phyloP scores from a whole-genome alignment of 1,140 invertebrate species.

The Hyles euphorbiae region DNA sequence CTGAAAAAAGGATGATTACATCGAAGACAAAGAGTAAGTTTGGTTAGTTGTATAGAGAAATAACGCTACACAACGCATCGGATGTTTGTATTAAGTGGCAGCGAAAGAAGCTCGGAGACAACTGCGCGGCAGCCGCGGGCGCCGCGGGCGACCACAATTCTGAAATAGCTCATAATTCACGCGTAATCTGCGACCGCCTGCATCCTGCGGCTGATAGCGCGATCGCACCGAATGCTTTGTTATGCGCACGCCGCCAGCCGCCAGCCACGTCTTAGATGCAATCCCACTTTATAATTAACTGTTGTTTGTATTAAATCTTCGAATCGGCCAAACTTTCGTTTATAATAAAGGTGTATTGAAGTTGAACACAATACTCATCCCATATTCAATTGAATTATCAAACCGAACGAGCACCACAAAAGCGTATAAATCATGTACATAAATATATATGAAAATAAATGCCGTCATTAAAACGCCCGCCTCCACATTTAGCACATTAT shows the following conservation, averaged over 20 bases:
- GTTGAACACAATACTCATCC: too few relatives aligned
- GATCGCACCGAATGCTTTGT: slow-evolving; percentile 32
- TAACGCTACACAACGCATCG: too few relatives aligned
- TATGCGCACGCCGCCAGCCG: slow-evolving; percentile 15
- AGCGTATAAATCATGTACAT: background rate
- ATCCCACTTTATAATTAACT: slow-evolving; percentile 23
- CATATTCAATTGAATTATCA: too few relatives aligned
- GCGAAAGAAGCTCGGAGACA: slow-evolving; percentile 16
- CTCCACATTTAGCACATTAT: slow-evolving; percentile 36
- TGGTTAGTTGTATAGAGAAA: background rate
- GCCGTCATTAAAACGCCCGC: slow-evolving; percentile 26
- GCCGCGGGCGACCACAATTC: slow-evolving; percentile 30
- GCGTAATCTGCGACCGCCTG: slow-evolving; percentile 42
- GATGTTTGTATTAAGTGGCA: slow-evolving; percentile 11
- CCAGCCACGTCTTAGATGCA: slow-evolving; percentile 19
- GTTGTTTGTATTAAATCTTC: slow-evolving; percentile 8
- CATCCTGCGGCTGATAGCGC: slow-evolving; percentile 40
- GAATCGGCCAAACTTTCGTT: background rate
- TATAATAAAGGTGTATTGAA: background rate
- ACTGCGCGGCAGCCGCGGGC: slow-evolving; percentile 8
- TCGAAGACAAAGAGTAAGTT: too few relatives aligned
- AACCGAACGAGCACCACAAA: too few relatives aligned
- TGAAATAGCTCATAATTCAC: slow-evolving; percentile 47
- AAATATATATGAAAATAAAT: slow-evolving; percentile 31
- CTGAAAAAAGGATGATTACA: too few relatives aligned